Evolutionary conservation across 1,140 invertebrate species (phyloP), one percentile per base, ranked within the genome.

Genomic region (Drosophila repletoides): DNA sequence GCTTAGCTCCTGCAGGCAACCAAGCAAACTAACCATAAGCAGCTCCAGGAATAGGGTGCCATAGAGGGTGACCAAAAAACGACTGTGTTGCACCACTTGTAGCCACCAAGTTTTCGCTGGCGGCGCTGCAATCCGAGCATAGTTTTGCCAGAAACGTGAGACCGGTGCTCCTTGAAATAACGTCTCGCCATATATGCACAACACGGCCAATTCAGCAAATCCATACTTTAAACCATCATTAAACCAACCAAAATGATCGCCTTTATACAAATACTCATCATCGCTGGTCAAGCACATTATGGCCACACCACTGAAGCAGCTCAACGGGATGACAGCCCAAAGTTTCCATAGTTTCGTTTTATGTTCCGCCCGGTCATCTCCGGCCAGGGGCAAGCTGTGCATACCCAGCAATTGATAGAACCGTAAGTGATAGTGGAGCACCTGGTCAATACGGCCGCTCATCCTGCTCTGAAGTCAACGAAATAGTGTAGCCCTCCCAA

Each of bases 381-480:
- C 41, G 0, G 55, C 40, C 1, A 86, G 38, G 1, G 81, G 36
- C 3, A 86, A 26, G 0, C 59, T 60, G 41, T 86, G 80, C 21
- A 86, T 36, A 6, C 84, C 84, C 2, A 88, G 40, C 56, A 73
- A 10, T 53, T 88, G 84, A 63, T 71, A 84, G 12, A 80, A 61
- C 5, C 84, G 72, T 63, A 77, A 21, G 28, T 88, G 80, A 43
- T 41, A 68, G 24, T 71, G 45, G 65, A 87, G 51, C 40, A 87
- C 72, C 31, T 55, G 63, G 21, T 41, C 75, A 28, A 72, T 19
- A 6, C 21, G 46, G 15, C 41, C 19, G 29, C 63, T 56, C 75
- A 86, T 83, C 48, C 52, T 79, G 38, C 28, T 70, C 63, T 72
- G 26, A 12, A n/a, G n/a, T n/a, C n/a, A n/a, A n/a, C n/a, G n/a